Base-by-base conservation (phyloP, 2,888 invertebrate genomes). In the Drosophila antonietae region DNA sequence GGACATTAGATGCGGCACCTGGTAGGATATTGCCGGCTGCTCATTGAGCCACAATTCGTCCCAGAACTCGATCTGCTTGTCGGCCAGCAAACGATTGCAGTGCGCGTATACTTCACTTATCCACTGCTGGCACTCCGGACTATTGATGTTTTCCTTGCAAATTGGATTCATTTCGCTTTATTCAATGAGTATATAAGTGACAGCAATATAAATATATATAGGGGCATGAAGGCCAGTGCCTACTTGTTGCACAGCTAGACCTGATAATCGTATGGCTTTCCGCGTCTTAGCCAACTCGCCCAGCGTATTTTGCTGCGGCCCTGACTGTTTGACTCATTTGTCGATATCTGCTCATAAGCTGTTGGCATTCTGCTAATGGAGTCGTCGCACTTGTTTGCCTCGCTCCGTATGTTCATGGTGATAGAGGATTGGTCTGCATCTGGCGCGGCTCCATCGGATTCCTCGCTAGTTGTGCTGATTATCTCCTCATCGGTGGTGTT, bases 11-110 rank as follows among this genome's bases (percentile, higher is more conserved):
- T 58, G 63, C 0, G 83, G 66, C n/a, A 44, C 20, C 1, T 60
- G 51, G 51, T 83, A 69, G 43, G 37, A 57, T 0, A 47, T 39
- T 15, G 37, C 18, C 5, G 66, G 57, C 2, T 49, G 57, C 23
- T 67, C 69, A 41, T 73, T 57, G 2, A 80, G 49, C 89, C 85
- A 89, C 80, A 77, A 89, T 6, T 56, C 63, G 12, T 89, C 71
- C 82, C 77, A 84, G 7, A 84, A 69, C 12, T 56, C 73, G 0
- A 75, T 43, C 20, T 64, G 55, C 39, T 69, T 58, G 5, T 61
- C 55, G 9, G 66, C 68, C 46, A 81, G 33, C 7, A 89, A 37
- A 1, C 73, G 73, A 14, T 62, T 70, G 58, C 89, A 85, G 35
- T 84, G 75, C 8, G 55, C 52, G 12, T 69, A 56, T 2, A 80